Percentiles rank a stretch among this genome's conserved stretches.
Conservation (phyloP, 2,113 vertebrate genomes). For the Callionymus lyra region DNA sequence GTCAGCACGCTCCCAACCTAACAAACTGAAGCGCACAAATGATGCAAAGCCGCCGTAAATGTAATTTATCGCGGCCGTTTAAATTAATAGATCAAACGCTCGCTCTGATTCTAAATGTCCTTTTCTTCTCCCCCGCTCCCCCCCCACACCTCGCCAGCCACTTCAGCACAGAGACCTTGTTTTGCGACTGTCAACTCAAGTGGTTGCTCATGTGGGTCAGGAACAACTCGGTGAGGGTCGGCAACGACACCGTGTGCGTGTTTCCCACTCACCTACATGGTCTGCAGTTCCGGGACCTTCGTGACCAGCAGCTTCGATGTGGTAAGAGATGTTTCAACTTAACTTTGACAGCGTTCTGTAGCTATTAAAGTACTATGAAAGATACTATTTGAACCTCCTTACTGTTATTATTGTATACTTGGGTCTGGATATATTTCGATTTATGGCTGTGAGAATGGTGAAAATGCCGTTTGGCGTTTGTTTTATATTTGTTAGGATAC, state of each 20-base stretch:
- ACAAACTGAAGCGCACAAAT: not conserved
- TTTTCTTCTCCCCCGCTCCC: too few relatives aligned
- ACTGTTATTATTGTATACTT: too few relatives aligned
- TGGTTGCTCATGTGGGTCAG: constrained; percentile 79
- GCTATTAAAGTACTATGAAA: too few relatives aligned
- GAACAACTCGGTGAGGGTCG: constrained; percentile 66
- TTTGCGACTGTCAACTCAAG: constrained; percentile 84
- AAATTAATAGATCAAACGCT: not conserved
- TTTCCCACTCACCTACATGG: constrained; percentile 74
- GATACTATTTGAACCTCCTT: too few relatives aligned
- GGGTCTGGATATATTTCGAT: too few relatives aligned
- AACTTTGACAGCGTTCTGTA: too few relatives aligned
- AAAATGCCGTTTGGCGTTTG: too few relatives aligned
- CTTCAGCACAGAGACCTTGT: constrained; percentile 77
- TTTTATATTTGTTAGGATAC: too few relatives aligned
- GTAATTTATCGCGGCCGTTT: not conserved
- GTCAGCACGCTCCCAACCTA: not conserved
- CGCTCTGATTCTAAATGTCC: too few relatives aligned
- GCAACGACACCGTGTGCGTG: constrained; percentile 73
- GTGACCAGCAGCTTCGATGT: constrained; percentile 74
- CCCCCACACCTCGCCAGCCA: constrained; percentile 69
- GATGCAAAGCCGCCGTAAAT: constrained; percentile 1
- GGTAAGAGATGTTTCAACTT: too few relatives aligned
- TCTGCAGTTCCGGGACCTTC: constrained; percentile 67
- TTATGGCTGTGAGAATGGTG: too few relatives aligned